Evolutionary conservation across 1,140 invertebrate genomes (phyloP), one percentile per base, ranked within the genome.

Genomic region (Drosophila subobscura): DNA sequence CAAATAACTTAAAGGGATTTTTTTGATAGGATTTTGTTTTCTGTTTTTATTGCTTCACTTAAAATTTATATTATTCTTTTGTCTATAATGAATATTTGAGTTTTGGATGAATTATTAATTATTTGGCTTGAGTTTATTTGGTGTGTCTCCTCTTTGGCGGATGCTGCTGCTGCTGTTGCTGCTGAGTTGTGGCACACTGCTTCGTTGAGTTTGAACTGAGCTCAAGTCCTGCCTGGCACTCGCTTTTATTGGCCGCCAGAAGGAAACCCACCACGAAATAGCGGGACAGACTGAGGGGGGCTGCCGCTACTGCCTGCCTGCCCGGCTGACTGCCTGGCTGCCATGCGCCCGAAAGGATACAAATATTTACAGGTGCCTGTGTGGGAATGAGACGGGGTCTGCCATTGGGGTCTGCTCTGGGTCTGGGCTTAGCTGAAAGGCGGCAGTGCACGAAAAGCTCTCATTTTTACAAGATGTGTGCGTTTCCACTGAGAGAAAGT

Each of bases 171-270:
- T 59, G 49, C 53, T 67, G 51, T 50, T 46, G 51, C 47, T 53
- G 55, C 47, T 61, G 27, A 70, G 74, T 65, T 86, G 83, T 83
- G 66, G 54, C 75, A 83, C 78, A 80, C 76, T 70, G 75, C 78
- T 88, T 88, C 60, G 75, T 77, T 88, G 83, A 83, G 72, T 88
- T 83, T 52, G 46, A 70, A 88, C 83, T 88, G 83, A 83, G 84
- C 71, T 71, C 16, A 45, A 52, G 46, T 65, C 59, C 55, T 59
- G 59, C 46, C 46, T 33, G 44, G 16, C 63, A 5, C 51, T 52
- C 51, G 66, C 78, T 88, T 88, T 88, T 88, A 86, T 86, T 83
- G 83, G 83, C 83, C 57, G 71, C 57, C 71, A 49, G 49, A n/a
- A 4, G 2, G 56, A 65, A 83, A 83, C 46, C 79, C 83, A 88